Evolutionary conservation across 2,113 vertebrate genomes (phyloP).

Genomic region (Aix galericulata): DNA sequence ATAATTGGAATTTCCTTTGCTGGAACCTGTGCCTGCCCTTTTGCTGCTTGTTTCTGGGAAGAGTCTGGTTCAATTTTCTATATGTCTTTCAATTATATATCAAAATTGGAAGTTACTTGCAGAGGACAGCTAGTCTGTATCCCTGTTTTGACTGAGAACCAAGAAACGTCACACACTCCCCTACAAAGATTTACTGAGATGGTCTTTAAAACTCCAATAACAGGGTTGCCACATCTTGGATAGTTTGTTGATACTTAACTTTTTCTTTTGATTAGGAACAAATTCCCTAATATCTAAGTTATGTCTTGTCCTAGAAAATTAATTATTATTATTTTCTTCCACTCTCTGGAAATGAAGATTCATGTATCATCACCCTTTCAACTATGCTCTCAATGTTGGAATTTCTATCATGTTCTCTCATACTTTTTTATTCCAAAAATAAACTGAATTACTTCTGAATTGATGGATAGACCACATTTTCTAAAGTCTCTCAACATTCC

Average conservation of each 20-base stretch:
- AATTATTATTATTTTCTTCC: constrained; percentile 16
- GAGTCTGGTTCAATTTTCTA: not conserved
- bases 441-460: not conserved
- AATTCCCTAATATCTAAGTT: not conserved
- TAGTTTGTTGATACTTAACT: not conserved
- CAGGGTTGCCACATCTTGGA: not conserved
- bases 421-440: constrained; percentile 16
- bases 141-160: not conserved
- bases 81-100: not conserved
- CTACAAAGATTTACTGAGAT: not conserved
- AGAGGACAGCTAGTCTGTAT: not conserved
- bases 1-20: not conserved
- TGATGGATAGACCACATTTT: constrained; percentile 35
- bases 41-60: not conserved
- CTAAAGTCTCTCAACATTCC: not conserved
- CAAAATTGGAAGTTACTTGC: not conserved
- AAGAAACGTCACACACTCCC: not conserved
- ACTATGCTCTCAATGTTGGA: not conserved
- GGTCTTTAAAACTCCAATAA: not conserved
- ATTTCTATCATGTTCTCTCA: not conserved
- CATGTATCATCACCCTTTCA: not conserved
- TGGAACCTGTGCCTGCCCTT: rapidly evolving
- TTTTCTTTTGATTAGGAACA: not conserved
- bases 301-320: not conserved
- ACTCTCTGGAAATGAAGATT: not conserved